Conservation (phyloP, 2,797 vertebrate genomes). For the Acanthornis magna region DNA sequence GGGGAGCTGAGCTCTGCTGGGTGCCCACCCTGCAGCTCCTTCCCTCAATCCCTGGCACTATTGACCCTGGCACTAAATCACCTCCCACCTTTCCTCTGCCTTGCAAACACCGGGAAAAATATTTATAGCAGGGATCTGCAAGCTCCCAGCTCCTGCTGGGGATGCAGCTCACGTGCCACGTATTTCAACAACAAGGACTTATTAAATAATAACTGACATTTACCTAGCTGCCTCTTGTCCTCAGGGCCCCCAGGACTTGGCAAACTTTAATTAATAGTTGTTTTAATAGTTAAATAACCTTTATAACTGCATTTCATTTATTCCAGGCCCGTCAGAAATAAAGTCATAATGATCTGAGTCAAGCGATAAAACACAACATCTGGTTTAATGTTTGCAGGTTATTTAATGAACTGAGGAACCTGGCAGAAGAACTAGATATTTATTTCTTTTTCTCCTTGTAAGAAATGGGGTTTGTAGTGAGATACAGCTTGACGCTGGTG, state of each 20-base stretch:
- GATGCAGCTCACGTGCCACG: slow-evolving; percentile 1
- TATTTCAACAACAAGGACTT: slow-evolving; percentile 60
- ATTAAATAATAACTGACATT: slow-evolving; percentile 72
- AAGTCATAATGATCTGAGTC: slow-evolving; percentile 68
- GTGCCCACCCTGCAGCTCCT: neutral
- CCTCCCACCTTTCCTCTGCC: neutral
- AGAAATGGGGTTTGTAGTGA: neutral
- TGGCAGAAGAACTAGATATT: slow-evolving; percentile 1
- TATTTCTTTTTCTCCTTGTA: neutral
- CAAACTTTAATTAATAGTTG: slow-evolving; percentile 74
- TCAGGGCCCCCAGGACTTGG: slow-evolving; percentile 58
- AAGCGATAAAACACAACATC: slow-evolving; percentile 69
- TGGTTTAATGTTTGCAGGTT: slow-evolving; percentile 59
- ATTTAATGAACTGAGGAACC: slow-evolving; percentile 60
- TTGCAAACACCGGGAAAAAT: neutral
- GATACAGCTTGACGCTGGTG: accelerated
- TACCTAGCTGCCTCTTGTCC: slow-evolving; percentile 65
- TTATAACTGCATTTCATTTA: slow-evolving; percentile 64
- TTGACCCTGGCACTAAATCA: neutral
- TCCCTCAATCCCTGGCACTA: neutral
- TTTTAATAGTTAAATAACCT: slow-evolving; percentile 77
- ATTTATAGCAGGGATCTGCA: neutral
- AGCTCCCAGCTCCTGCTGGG: neutral
- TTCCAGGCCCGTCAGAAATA: slow-evolving; percentile 50
- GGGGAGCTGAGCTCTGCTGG: neutral